Conservation (phyloP, 2,797 vertebrate genomes). For the Lacerta viridis region DNA sequence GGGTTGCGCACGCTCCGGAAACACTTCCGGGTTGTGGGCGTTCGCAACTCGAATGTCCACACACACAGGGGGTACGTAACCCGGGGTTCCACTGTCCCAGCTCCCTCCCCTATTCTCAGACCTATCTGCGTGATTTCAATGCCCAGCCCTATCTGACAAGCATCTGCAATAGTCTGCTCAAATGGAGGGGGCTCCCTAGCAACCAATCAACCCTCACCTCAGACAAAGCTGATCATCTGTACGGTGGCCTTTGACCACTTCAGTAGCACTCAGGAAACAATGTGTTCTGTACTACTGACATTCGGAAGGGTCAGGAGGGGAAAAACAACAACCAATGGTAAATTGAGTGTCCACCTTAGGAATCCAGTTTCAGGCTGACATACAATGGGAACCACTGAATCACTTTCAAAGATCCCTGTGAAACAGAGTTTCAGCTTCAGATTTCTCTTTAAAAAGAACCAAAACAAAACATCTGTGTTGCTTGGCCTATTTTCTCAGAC, state of each 20-base stretch:
- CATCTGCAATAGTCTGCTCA: not conserved
- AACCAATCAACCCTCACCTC: not conserved
- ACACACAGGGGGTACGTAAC: too few relatives aligned
- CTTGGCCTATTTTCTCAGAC: conserved; percentile 33
- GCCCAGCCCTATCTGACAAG: not conserved
- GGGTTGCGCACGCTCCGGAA: too few relatives aligned
- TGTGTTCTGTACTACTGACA: not conserved
- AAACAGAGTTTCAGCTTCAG: too few relatives aligned
- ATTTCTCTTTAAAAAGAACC: too few relatives aligned
- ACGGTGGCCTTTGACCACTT: not conserved
- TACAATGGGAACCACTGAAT: not conserved
- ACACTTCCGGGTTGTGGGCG: too few relatives aligned
- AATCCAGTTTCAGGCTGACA: not conserved
- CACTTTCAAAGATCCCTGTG: too few relatives aligned
- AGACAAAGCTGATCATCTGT: not conserved
- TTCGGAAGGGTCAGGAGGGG: not conserved
- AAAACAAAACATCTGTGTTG: conserved; percentile 12
- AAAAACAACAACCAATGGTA: not conserved
- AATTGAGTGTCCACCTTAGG: not conserved
- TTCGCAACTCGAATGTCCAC: too few relatives aligned
- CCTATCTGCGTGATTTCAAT: not conserved
- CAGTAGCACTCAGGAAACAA: not conserved
- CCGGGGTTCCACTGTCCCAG: not conserved
- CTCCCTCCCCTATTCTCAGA: not conserved
- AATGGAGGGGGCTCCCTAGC: not conserved